phyloP scores from a whole-genome alignment of 2,797 vertebrate genomes.

The Pipistrellus nathusii region DNA sequence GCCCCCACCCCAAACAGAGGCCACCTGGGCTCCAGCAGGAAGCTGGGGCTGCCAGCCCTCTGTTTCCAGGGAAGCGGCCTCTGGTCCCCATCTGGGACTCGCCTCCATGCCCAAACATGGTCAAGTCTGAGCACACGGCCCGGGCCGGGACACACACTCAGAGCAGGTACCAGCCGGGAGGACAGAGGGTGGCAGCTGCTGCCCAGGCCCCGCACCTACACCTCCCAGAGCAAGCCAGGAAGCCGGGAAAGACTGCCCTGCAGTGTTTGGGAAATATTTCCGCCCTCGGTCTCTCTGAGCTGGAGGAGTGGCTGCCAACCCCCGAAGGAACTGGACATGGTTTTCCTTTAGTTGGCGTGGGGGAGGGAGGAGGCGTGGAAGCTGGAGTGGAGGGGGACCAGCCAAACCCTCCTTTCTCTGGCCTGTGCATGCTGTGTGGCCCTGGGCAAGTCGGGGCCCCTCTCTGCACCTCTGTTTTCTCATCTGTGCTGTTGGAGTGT shows the following conservation, averaged over 20 bases:
- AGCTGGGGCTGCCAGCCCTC: slow-evolving; percentile 55
- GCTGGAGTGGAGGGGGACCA: neutral
- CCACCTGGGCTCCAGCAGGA: slow-evolving; percentile 53
- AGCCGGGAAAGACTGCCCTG: neutral
- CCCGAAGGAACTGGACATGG: neutral
- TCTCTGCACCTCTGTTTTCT: neutral
- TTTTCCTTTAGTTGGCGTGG: slow-evolving; percentile 2
- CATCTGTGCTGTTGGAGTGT: neutral
- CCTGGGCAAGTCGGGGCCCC: too few relatives aligned
- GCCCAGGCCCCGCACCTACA: slow-evolving; percentile 4
- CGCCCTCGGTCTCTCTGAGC: neutral
- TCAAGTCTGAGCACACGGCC: slow-evolving; percentile 86
- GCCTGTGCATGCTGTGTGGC: neutral
- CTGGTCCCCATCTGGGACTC: slow-evolving; percentile 72
- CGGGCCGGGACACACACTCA: neutral
- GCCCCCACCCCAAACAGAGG: slow-evolving; percentile 43
- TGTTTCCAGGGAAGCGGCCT: slow-evolving; percentile 68
- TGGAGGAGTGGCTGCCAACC: neutral
- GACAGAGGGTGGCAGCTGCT: neutral
- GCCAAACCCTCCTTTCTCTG: neutral
- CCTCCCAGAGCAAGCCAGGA: slow-evolving; percentile 50
- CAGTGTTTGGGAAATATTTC: neutral
- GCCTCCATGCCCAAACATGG: slow-evolving; percentile 89
- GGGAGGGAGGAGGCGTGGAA: slow-evolving; percentile 25
- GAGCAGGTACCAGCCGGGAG: too few relatives aligned